phyloP scores from a whole-genome alignment of 1,140 invertebrate genomes.

The Daktulosphaira vitifoliae region DNA sequence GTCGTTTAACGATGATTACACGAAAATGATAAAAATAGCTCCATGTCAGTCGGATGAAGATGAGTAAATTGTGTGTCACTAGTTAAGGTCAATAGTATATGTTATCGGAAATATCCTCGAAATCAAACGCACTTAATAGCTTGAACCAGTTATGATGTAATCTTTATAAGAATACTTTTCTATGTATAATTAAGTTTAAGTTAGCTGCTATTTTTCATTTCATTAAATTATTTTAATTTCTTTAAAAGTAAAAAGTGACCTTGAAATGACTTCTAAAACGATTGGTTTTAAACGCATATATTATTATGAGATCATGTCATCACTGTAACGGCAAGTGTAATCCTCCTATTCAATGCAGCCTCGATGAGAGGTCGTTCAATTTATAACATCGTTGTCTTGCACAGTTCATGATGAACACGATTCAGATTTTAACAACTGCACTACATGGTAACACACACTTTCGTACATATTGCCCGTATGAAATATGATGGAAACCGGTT shows the following conservation, averaged over 20 bases:
- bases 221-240: constrained; percentile 19
- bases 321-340: not conserved
- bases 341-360: constrained; percentile 7
- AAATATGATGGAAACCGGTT: too few relatives aligned
- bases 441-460: not conserved
- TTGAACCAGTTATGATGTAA: constrained; percentile 29
- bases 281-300: too few relatives aligned
- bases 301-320: too few relatives aligned
- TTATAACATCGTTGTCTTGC: not conserved
- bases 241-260: constrained; percentile 6
- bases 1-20: not conserved
- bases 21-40: too few relatives aligned
- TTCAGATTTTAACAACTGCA: not conserved
- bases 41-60: too few relatives aligned
- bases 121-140: not conserved
- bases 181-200: not conserved
- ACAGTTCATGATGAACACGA: constrained; percentile 17
- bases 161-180: not conserved
- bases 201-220: constrained; percentile 8
- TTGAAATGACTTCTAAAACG: constrained; percentile 3
- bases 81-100: too few relatives aligned
- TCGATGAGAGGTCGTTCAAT: constrained; percentile 19
- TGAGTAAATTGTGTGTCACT: too few relatives aligned
- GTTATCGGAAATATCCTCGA: constrained; percentile 22
- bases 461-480: too few relatives aligned